These are phyloP conservation scores for Sinelater perroti DNA, from an alignment of 2,888 invertebrate species.

Conservation along the genomic window DNA sequence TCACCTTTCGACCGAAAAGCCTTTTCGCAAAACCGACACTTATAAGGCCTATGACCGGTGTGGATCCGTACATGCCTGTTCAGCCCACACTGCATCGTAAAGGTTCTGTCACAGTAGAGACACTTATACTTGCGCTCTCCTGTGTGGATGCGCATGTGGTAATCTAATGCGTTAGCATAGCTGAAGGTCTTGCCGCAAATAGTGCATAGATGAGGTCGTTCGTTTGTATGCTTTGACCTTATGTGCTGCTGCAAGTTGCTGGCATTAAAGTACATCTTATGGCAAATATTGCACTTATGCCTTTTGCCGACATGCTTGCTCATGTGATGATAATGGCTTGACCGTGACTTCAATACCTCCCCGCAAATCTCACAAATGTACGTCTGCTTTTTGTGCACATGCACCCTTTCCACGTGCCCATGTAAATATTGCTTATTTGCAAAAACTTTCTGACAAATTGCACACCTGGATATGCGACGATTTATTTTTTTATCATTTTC, in stretches of 20 bases:
- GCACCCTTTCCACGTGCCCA: conserved; percentile 37
- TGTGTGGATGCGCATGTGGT: conserved; percentile 50
- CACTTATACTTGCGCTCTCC: conserved; percentile 49
- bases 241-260: conserved; percentile 78
- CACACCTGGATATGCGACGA: background rate
- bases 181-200: conserved; percentile 86
- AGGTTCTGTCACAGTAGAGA: conserved; percentile 45
- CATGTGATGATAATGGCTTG: conserved; percentile 45
- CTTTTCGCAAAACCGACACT: conserved; percentile 77
- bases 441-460: background rate
- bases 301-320: conserved; percentile 61
- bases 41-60: conserved; percentile 81
- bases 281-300: conserved; percentile 70
- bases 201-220: conserved; percentile 79
- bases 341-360: conserved; percentile 39
- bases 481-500: conserved; percentile 12
- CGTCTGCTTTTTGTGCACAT: conserved; percentile 25
- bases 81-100: conserved; percentile 63
- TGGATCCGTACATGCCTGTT: conserved; percentile 82
- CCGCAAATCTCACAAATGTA: conserved; percentile 49
- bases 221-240: conserved; percentile 79
- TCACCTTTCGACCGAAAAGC: conserved; percentile 79
- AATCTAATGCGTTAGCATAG: conserved; percentile 69
- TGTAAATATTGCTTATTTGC: conserved; percentile 9
- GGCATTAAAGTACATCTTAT: conserved; percentile 74